phyloP scores from a whole-genome alignment of 2,888 invertebrate genomes.

The Phanerotoma sp. region DNA sequence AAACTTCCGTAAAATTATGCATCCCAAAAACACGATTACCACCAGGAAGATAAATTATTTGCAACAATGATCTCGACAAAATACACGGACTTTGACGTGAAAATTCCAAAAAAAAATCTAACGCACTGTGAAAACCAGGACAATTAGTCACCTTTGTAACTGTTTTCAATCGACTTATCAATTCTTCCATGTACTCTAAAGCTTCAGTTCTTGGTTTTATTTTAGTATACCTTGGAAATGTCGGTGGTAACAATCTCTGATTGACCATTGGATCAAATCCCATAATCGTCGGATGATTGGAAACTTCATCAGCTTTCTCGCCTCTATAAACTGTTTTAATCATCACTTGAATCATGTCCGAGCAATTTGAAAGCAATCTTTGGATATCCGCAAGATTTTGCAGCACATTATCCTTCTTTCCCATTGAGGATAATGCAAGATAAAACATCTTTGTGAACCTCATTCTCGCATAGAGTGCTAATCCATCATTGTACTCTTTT shows the following conservation, averaged over 20 bases:
- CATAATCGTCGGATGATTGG: constrained; percentile 76
- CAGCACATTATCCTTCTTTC: constrained; percentile 67
- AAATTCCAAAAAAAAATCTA: constrained; percentile 94
- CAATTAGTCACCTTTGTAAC: constrained; percentile 80
- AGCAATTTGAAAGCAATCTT: constrained; percentile 76
- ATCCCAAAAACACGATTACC: constrained; percentile 62
- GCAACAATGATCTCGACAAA: constrained; percentile 86
- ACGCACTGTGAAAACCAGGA: constrained; percentile 76
- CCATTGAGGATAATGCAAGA: constrained; percentile 73
- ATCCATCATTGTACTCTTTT: constrained; percentile 62
- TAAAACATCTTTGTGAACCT: constrained; percentile 86
- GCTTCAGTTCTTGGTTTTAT: constrained; percentile 82
- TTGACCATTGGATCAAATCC: constrained; percentile 97
- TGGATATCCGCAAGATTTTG: constrained; percentile 75
- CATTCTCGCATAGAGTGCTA: constrained; percentile 76
- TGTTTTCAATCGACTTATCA: constrained; percentile 77
- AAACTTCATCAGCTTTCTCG: constrained; percentile 68
- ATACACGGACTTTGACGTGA: constrained; percentile 88
- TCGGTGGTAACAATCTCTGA: constrained; percentile 93
- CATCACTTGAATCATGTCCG: constrained; percentile 80
- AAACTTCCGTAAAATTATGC: constrained; percentile 72
- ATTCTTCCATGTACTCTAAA: constrained; percentile 76
- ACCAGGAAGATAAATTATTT: constrained; percentile 70
- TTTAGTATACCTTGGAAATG: constrained; percentile 95
- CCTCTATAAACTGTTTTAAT: constrained; percentile 75